Percentiles rank a stretch among this genome's conserved stretches.
Evolutionary conservation across 2,113 vertebrate species (phyloP).

Genomic region (Cyprinodon variegatus): DNA sequence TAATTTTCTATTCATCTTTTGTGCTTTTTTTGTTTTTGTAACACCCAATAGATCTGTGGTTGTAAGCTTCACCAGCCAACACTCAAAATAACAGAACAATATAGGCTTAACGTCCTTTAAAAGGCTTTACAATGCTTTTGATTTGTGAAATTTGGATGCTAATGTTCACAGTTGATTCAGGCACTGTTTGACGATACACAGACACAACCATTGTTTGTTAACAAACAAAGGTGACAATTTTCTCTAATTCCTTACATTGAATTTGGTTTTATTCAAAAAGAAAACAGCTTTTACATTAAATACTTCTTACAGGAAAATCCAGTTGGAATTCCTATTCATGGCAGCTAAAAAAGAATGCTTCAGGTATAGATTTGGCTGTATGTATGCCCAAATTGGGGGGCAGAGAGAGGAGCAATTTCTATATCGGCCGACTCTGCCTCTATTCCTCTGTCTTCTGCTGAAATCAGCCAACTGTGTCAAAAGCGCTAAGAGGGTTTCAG

Average conservation of each 20-base stretch:
- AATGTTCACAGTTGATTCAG: neutral
- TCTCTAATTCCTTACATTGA: neutral
- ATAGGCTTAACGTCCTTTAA: neutral
- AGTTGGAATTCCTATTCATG: neutral
- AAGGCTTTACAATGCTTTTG: neutral
- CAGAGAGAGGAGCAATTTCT: conserved; percentile 37
- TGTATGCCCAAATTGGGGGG: conserved; percentile 8
- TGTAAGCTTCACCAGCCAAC: neutral
- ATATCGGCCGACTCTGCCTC: conserved; percentile 16
- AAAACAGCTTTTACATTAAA: no score
- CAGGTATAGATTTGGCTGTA: conserved; percentile 9
- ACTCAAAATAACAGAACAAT: neutral
- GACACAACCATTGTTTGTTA: neutral
- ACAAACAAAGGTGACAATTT: conserved; percentile 1
- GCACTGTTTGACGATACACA: neutral
- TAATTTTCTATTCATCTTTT: neutral
- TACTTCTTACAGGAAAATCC: neutral
- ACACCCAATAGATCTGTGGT: neutral
- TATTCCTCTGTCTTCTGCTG: neutral
- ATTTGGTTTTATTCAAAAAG: neutral
- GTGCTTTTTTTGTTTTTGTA: neutral
- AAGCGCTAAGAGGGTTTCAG: conserved; percentile 33
- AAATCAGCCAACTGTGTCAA: conserved; percentile 10
- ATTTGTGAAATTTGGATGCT: neutral
- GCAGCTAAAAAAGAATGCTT: neutral